Evolutionary conservation across 2,888 invertebrate genomes (phyloP).

Genomic region (Atrina japonica): DNA sequence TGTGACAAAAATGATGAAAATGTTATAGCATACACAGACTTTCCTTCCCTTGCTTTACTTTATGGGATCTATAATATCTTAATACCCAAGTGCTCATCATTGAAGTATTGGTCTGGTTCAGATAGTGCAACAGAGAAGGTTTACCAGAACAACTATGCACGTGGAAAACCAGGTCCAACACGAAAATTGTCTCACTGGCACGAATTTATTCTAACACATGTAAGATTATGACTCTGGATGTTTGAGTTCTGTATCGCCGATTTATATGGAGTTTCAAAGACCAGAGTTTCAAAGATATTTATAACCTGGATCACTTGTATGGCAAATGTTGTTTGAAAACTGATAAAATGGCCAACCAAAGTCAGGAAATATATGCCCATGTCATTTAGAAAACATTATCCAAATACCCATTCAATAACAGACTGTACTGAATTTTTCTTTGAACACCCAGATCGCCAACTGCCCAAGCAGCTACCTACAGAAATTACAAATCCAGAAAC

Average conservation of each 20-base stretch:
- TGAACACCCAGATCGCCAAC: constrained; percentile 12
- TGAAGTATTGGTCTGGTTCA: constrained; percentile 20
- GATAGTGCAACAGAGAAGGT: constrained; percentile 10
- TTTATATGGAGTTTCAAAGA: constrained; percentile 7
- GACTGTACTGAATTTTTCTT: constrained; percentile 19
- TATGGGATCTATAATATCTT: constrained; percentile 13
- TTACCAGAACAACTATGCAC: not conserved
- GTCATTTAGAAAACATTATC: constrained; percentile 9
- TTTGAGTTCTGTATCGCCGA: constrained; percentile 8
- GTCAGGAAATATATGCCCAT: constrained; percentile 14
- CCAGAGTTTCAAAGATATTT: constrained; percentile 27
- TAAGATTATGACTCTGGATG: constrained; percentile 5
- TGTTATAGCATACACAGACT: constrained; percentile 9
- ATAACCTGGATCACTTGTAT: constrained; percentile 31
- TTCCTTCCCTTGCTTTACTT: constrained; percentile 3
- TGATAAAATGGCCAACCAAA: constrained; percentile 14
- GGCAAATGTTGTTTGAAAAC: constrained; percentile 5
- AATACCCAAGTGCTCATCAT: constrained; percentile 3
- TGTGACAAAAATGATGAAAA: constrained; percentile 20
- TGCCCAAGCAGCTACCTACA: constrained; percentile 23
- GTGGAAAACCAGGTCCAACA: constrained; percentile 21
- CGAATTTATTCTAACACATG: not conserved
- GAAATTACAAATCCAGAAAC: constrained; percentile 21
- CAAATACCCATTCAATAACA: constrained; percentile 1
- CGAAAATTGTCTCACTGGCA: constrained; percentile 12